phyloP scores from a whole-genome alignment of 2,113 vertebrate genomes.

The Eubucco bourcierii region DNA sequence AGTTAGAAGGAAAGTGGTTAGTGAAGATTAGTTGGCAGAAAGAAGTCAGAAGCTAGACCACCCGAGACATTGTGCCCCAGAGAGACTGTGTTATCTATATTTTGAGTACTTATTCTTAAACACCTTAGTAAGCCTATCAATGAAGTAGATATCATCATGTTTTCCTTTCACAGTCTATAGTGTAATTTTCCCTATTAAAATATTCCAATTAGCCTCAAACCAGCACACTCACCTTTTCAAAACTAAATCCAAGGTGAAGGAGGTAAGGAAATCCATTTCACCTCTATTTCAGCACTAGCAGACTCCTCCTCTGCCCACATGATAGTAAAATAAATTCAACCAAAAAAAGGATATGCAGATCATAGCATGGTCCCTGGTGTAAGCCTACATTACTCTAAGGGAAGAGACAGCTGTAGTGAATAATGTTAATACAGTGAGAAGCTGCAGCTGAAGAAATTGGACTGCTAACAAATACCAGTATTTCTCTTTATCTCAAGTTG shows the following conservation, averaged over 20 bases:
- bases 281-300: not conserved
- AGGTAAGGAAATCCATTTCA: not conserved
- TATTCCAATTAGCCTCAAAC: too few species aligned
- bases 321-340: not conserved
- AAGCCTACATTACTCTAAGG: not conserved
- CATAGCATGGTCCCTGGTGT: not conserved
- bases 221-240: not conserved
- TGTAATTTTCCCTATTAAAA: too few species aligned
- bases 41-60: too few species aligned
- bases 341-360: not conserved
- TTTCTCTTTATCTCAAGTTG: conserved; percentile 48
- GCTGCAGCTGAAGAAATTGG: conserved; percentile 44
- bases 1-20: too few species aligned
- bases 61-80: too few species aligned
- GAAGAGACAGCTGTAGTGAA: not conserved
- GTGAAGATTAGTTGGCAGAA: too few species aligned
- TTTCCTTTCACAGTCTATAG: too few species aligned
- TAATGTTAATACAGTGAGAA: conserved; percentile 6
- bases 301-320: not conserved
- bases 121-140: too few species aligned
- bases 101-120: too few species aligned
- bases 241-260: not conserved
- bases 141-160: too few species aligned
- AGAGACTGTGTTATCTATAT: too few species aligned
- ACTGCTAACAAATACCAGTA: conserved; percentile 37